These are phyloP conservation scores for Ferrisia virgata DNA, from an alignment of 2,888 invertebrate genomes.

Conservation along the genomic window DNA sequence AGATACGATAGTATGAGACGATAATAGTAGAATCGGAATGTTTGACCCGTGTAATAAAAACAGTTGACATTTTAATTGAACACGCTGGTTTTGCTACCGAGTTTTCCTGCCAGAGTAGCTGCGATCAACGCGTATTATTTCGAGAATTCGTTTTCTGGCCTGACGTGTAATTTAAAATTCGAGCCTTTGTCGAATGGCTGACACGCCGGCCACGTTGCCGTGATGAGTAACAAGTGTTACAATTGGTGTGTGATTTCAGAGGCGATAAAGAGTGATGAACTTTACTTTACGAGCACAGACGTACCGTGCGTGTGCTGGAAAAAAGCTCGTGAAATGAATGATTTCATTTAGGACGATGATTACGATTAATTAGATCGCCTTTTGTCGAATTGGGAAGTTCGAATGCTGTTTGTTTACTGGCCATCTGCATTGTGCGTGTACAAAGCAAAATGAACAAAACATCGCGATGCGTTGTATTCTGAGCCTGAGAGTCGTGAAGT, in stretches of 20 bases:
- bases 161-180: neutral
- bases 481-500: no score
- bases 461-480: no score
- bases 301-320: no score
- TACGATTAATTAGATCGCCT: no score
- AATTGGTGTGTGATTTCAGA: neutral
- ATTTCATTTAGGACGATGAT: no score
- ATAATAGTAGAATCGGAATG: neutral
- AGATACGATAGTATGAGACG: neutral
- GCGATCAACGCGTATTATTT: neutral
- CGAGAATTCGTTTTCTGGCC: neutral
- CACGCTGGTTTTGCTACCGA: neutral
- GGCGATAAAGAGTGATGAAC: neutral
- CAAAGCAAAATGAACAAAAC: no score
- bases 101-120: neutral
- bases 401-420: no score
- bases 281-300: no score
- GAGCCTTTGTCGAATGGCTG: neutral
- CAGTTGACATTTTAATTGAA: conserved; percentile 35
- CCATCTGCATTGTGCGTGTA: no score
- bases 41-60: conserved; percentile 33
- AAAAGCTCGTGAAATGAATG: no score
- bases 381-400: no score
- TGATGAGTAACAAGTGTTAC: neutral
- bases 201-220: neutral